Evolutionary conservation across 2,888 invertebrate species (phyloP), one percentile per base, ranked within the genome.

Genomic region (Drosophila sordidula): DNA sequence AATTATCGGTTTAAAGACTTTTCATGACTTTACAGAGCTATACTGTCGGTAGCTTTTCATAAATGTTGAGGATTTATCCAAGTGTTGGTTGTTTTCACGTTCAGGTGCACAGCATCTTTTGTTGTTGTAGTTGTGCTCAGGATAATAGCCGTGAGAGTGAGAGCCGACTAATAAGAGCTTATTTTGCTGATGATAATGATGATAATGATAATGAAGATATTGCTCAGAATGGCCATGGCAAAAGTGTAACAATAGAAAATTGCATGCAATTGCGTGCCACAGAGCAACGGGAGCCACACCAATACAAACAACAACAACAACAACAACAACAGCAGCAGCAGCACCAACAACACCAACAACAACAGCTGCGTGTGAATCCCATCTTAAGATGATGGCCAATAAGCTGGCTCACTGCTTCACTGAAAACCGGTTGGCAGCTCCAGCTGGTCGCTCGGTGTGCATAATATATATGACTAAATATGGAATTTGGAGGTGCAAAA

Each of bases 181-280:
- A 61, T 62, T 50, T 68, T 49, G 29, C 46, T 12, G 36, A 42
- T 14, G 22, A 29, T 29, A 8, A 26, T 26, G 8, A 29, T 29
- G 29, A 8, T 29, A 8, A 8, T 29, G 29, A 39, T 61, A 47
- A 66, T 63, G 61, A 74, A 55, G 47, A 41, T 45, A 62, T 46
- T 44, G 57, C 47, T 42, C 16, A 42, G 41, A 64, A 62, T 58
- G 62, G 71, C 58, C 62, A 63, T 59, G 63, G 58, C 57, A 58
- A 66, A 66, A 75, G 65, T 52, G 52, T 59, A 74, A 61, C 78
- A 66, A 75, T 66, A 63, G 75, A 75, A 77, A 80, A 82, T 78
- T 78, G 83, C 80, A 82, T 74, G 83, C 74, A 50, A 75, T 73
- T 67, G 62, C 55, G 62, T 71, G 57, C 32, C 39, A 26, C 36